These are phyloP conservation scores for Crossaster papposus DNA, from an alignment of 53 echinoderm and acorn worm genomes.

Conservation along the genomic window DNA sequence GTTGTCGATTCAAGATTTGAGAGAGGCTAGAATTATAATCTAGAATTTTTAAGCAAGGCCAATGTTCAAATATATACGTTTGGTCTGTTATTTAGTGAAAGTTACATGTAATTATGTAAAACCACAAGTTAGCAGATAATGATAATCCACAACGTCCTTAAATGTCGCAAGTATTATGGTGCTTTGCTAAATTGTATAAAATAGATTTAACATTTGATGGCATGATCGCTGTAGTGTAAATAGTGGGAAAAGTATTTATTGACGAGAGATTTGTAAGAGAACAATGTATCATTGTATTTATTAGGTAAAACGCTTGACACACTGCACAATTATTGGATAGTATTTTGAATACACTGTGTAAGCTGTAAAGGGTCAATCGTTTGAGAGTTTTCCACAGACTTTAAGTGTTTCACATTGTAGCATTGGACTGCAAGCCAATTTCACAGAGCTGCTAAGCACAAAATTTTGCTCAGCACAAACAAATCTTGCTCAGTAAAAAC, in stretches of 20 bases:
- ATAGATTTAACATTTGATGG: background rate
- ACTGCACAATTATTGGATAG: background rate
- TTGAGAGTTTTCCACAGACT: background rate
- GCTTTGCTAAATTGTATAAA: slow-evolving; percentile 22
- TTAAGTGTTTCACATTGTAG: background rate
- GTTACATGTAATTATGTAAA: background rate
- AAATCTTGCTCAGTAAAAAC: too few species aligned
- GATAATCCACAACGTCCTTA: background rate
- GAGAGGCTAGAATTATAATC: background rate
- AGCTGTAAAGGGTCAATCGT: background rate
- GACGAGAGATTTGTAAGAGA: slow-evolving; percentile 22
- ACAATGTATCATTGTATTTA: slow-evolving; percentile 15
- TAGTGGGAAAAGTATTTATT: slow-evolving; percentile 19
- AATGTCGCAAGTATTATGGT: slow-evolving; percentile 16
- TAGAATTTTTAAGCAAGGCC: background rate
- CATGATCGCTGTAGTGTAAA: slow-evolving; percentile 3
- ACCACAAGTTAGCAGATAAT: background rate
- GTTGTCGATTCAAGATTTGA: background rate
- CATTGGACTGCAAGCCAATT: too few species aligned
- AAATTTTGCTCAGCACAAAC: too few species aligned
- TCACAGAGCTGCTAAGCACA: too few species aligned
- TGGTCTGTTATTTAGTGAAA: background rate
- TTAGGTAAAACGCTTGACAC: background rate
- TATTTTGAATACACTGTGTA: background rate
- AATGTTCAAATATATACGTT: background rate